phyloP scores from a whole-genome alignment of 1,140 invertebrate species.

The Eriocheir sinensis region DNA sequence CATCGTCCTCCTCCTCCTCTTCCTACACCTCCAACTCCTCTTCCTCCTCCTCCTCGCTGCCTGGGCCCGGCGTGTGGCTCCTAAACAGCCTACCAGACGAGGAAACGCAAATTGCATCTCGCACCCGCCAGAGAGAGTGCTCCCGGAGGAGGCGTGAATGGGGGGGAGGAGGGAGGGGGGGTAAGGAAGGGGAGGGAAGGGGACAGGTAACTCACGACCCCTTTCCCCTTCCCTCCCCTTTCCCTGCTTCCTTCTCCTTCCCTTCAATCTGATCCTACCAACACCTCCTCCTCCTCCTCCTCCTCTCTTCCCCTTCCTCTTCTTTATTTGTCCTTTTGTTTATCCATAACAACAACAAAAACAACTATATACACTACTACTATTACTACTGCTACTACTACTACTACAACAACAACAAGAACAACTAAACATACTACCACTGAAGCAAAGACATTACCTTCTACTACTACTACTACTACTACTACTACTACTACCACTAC shows the following conservation, averaged over 20 bases:
- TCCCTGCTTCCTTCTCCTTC: too few species aligned
- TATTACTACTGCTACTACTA: not conserved
- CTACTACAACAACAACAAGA: not conserved
- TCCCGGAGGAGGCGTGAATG: not conserved
- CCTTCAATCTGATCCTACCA: not conserved
- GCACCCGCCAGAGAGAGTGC: not conserved
- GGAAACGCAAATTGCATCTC: conserved; percentile 14
- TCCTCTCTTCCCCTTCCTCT: too few species aligned
- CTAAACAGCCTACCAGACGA: conserved; percentile 1
- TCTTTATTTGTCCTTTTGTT: too few species aligned
- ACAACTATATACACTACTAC: not conserved
- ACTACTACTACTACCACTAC: not conserved
- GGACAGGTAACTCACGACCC: too few species aligned
- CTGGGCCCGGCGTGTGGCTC: not conserved
- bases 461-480: conserved; percentile 7
- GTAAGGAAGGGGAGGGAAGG: not conserved
- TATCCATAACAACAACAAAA: not conserved
- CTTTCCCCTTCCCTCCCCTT: too few species aligned
- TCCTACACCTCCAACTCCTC: too few species aligned
- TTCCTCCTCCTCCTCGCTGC: not conserved
- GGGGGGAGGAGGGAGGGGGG: not conserved
- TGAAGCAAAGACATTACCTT: too few species aligned
- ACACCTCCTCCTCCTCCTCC: not conserved
- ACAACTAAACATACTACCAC: not conserved
- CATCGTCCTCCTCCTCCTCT: not conserved